Conservation (phyloP, 2,888 invertebrate species). For the Hyposoter didymator region DNA sequence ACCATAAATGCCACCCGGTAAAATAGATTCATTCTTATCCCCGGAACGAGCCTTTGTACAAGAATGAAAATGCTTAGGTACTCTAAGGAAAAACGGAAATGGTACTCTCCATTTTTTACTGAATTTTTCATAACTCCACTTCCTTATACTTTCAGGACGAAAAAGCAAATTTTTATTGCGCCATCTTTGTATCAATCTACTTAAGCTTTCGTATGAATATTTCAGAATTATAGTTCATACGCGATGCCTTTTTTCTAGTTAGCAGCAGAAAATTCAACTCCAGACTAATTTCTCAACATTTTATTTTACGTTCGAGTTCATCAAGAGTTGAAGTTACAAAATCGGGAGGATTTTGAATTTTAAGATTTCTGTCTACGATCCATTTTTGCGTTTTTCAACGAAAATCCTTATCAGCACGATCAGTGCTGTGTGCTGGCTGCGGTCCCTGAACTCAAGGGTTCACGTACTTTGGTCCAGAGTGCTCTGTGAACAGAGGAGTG, state of each 20-base stretch:
- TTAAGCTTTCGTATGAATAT: slow-evolving; percentile 28
- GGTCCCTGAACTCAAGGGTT: slow-evolving; percentile 43
- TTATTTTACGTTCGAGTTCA: not conserved
- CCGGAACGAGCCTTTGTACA: slow-evolving; percentile 37
- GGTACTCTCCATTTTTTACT: slow-evolving; percentile 60
- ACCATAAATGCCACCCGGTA: slow-evolving; percentile 70
- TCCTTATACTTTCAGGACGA: slow-evolving; percentile 48
- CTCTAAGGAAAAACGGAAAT: slow-evolving; percentile 62
- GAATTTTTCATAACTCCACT: slow-evolving; percentile 61
- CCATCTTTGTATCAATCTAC: slow-evolving; percentile 31
- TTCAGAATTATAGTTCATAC: not conserved
- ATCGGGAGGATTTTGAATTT: not conserved
- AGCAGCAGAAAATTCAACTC: not conserved
- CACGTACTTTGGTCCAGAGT: slow-evolving; percentile 41
- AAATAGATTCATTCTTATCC: slow-evolving; percentile 69
- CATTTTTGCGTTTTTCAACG: not conserved
- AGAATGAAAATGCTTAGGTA: slow-evolving; percentile 58
- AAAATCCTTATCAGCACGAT: not conserved
- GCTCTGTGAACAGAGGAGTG: slow-evolving; percentile 49
- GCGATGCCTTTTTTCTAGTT: not conserved
- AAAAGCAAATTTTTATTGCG: slow-evolving; percentile 34
- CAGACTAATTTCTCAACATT: not conserved
- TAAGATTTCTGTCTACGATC: not conserved
- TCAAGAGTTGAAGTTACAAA: not conserved
- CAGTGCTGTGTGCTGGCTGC: not conserved